These are phyloP conservation scores for Elmis aenea DNA, from an alignment of 2,888 invertebrate species.

Conservation along the genomic window DNA sequence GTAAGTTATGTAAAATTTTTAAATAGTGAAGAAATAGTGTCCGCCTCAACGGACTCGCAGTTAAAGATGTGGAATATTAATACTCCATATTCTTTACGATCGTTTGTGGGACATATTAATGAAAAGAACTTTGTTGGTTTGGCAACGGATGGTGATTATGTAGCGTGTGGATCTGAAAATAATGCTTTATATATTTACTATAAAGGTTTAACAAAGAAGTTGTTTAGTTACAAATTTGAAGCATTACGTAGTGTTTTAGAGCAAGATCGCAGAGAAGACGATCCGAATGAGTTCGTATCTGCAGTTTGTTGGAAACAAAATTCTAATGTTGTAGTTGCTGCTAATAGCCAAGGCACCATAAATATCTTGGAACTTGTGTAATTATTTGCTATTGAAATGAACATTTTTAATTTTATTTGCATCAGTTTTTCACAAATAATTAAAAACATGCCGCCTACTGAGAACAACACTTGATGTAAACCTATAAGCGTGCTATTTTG, in stretches of 20 bases:
- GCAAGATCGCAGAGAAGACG: slow-evolving; percentile 74
- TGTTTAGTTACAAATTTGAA: slow-evolving; percentile 85
- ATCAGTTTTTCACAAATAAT: not conserved
- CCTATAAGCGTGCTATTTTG: too few species aligned
- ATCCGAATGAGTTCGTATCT: slow-evolving; percentile 88
- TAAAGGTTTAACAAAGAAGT: slow-evolving; percentile 78
- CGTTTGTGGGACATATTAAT: slow-evolving; percentile 87
- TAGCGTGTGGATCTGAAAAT: slow-evolving; percentile 93
- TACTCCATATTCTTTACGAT: slow-evolving; percentile 69
- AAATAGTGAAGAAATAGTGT: slow-evolving; percentile 78
- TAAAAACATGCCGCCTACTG: too few species aligned
- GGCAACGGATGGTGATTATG: slow-evolving; percentile 86
- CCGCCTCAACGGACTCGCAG: slow-evolving; percentile 88
- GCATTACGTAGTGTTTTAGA: slow-evolving; percentile 72
- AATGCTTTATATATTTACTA: slow-evolving; percentile 91
- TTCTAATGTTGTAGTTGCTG: slow-evolving; percentile 82
- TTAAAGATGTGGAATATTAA: slow-evolving; percentile 88
- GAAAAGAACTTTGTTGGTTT: slow-evolving; percentile 95
- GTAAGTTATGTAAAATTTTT: slow-evolving; percentile 93
- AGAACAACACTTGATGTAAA: too few species aligned
- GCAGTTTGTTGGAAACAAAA: slow-evolving; percentile 90
- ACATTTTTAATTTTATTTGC: not conserved
- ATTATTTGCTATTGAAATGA: slow-evolving; percentile 25
- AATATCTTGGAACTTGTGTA: slow-evolving; percentile 77
- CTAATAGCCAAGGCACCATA: slow-evolving; percentile 90